Conservation (phyloP, 2,113 vertebrate species). For the Mesembrinibis cayennensis region DNA sequence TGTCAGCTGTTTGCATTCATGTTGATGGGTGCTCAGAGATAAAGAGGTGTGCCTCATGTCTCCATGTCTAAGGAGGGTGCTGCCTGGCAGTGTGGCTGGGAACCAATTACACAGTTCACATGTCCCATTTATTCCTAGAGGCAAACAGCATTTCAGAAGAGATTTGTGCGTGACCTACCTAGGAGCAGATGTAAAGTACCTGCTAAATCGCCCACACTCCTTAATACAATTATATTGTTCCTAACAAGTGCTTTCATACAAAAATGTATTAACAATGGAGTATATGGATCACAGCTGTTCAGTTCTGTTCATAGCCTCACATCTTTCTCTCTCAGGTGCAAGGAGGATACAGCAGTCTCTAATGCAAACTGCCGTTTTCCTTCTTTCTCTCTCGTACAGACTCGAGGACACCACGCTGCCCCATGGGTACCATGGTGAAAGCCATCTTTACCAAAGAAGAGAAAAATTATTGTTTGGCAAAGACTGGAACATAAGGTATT, state of each 20-base stretch:
- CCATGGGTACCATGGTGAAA: not conserved
- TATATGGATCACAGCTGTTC: not conserved
- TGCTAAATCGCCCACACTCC: not conserved
- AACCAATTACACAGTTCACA: not conserved
- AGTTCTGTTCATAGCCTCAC: not conserved
- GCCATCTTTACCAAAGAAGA: not conserved
- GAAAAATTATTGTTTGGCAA: not conserved
- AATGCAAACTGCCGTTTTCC: not conserved
- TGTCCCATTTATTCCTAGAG: not conserved
- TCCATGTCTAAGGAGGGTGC: not conserved
- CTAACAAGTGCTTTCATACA: not conserved
- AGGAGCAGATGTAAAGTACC: not conserved
- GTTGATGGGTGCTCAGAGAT: constrained; percentile 46
- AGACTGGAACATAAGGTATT: not conserved
- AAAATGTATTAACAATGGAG: not conserved
- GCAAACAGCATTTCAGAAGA: constrained; percentile 16
- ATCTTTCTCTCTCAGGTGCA: not conserved
- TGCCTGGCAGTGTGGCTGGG: not conserved
- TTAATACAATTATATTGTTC: not conserved
- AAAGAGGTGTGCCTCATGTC: constrained; percentile 53
- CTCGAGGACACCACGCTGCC: fast-evolving
- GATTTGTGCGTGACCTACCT: not conserved
- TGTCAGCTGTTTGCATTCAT: constrained; percentile 58
- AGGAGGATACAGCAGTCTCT: not conserved
- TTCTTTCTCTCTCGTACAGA: not conserved